Evolutionary conservation across 2,888 invertebrate species (phyloP).

Genomic region (Quadroppia sp.): DNA sequence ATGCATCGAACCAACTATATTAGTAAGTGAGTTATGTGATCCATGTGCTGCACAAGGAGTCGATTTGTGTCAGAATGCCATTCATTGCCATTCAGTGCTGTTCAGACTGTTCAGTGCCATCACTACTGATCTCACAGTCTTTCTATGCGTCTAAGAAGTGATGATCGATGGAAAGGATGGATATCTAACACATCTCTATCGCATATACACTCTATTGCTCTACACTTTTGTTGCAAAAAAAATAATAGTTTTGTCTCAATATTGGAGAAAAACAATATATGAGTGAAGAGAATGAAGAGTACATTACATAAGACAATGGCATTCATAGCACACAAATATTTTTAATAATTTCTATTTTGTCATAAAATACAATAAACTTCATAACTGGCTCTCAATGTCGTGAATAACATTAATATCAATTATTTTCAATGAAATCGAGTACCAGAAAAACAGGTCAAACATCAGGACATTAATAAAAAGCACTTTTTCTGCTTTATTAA

Average conservation of each 20-base stretch:
- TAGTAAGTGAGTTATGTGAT: slow-evolving; percentile 34
- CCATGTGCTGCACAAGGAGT: background rate
- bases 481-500: background rate
- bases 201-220: background rate
- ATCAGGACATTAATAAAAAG: background rate
- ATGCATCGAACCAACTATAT: slow-evolving; percentile 26
- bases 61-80: background rate
- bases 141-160: slow-evolving; percentile 7
- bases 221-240: slow-evolving; percentile 31
- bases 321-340: slow-evolving; percentile 3
- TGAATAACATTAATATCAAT: slow-evolving; percentile 6
- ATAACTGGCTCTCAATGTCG: background rate
- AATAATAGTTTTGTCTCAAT: background rate
- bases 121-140: slow-evolving; percentile 18
- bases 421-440: background rate
- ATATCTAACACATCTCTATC: slow-evolving; percentile 9
- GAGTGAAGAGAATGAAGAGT: too few species aligned
- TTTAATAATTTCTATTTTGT: slow-evolving; percentile 25
- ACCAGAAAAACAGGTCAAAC: slow-evolving; percentile 5
- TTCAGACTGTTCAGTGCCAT: slow-evolving; percentile 7
- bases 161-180: slow-evolving; percentile 32
- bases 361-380: slow-evolving; percentile 1
- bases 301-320: background rate
- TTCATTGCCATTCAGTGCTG: background rate
- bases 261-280: too few species aligned